Evolutionary conservation across 2,797 vertebrate genomes (phyloP).

Genomic region (Avahi laniger): DNA sequence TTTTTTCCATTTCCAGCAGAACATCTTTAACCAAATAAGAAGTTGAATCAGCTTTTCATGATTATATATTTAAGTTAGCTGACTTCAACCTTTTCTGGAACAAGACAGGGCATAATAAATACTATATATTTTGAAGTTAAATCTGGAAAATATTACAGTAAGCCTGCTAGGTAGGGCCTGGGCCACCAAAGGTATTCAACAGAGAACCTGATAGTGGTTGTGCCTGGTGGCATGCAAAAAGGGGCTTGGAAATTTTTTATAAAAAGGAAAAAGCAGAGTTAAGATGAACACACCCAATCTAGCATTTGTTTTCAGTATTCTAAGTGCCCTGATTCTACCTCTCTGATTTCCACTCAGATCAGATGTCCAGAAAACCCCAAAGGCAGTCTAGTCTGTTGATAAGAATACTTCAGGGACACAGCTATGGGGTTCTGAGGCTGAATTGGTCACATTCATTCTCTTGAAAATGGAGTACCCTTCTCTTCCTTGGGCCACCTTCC

Average conservation of each 20-base stretch:
- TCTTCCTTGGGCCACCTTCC: not conserved
- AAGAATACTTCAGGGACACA: rapidly evolving
- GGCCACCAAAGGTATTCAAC: not conserved
- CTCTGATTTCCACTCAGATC: not conserved
- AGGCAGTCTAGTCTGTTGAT: not conserved
- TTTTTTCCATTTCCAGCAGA: not conserved
- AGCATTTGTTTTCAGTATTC: not conserved
- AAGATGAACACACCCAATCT: not conserved
- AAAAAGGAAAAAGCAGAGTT: not conserved
- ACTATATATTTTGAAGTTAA: not conserved
- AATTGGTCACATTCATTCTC: not conserved
- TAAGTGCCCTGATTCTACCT: rapidly evolving
- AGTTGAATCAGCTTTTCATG: constrained; percentile 4
- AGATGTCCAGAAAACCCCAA: not conserved
- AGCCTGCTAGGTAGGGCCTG: not conserved
- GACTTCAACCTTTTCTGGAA: constrained; percentile 29
- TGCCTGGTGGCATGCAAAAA: not conserved
- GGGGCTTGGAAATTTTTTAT: not conserved
- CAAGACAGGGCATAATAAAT: constrained; percentile 5
- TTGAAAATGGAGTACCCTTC: not conserved
- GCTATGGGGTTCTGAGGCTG: not conserved
- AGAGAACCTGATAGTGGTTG: not conserved
- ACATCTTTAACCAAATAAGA: constrained; percentile 2
- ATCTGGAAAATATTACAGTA: constrained; percentile 36
- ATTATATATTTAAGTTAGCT: constrained; percentile 24